Percentiles rank a stretch among this genome's conserved stretches.
These are phyloP conservation scores for Diplodus puntazzo DNA, from an alignment of 2,797 vertebrate genomes.

Conservation along the genomic window DNA sequence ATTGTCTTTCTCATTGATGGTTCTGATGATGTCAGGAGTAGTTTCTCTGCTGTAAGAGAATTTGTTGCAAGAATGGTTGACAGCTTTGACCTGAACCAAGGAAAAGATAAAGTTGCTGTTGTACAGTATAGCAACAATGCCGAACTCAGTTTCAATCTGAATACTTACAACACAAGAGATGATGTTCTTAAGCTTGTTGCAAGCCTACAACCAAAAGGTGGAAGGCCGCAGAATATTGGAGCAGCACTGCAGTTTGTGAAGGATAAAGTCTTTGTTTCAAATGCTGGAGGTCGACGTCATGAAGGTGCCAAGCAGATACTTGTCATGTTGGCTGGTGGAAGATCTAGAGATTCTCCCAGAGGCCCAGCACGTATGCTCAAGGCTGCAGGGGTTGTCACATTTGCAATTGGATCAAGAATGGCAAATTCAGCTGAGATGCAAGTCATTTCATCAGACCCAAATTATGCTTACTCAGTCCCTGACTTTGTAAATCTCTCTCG, in stretches of 20 bases:
- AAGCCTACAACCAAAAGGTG: slow-evolving; percentile 80
- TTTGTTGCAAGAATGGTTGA: slow-evolving; percentile 79
- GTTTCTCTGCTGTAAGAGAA: slow-evolving; percentile 75
- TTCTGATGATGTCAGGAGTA: slow-evolving; percentile 81
- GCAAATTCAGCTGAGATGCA: slow-evolving; percentile 77
- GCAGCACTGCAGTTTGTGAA: slow-evolving; percentile 81
- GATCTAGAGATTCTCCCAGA: slow-evolving; percentile 83
- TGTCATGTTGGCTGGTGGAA: slow-evolving; percentile 78
- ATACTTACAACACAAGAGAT: slow-evolving; percentile 72
- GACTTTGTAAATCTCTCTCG: slow-evolving; percentile 77
- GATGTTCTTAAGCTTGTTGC: slow-evolving; percentile 71
- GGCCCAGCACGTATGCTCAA: slow-evolving; percentile 79
- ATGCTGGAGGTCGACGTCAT: slow-evolving; percentile 66
- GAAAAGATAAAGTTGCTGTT: slow-evolving; percentile 82
- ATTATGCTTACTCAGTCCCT: slow-evolving; percentile 68
- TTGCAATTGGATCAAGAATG: slow-evolving; percentile 79
- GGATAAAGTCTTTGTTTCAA: slow-evolving; percentile 74
- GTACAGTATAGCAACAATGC: slow-evolving; percentile 84
- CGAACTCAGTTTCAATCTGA: slow-evolving; percentile 78
- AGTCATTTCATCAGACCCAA: slow-evolving; percentile 72
- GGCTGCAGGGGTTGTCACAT: slow-evolving; percentile 72
- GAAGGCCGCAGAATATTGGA: slow-evolving; percentile 82
- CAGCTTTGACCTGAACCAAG: slow-evolving; percentile 75
- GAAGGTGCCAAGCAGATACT: slow-evolving; percentile 79
- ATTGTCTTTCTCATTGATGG: slow-evolving; percentile 88